phyloP scores from a whole-genome alignment of 2,797 vertebrate species.

The Perdix hodgsoniae region DNA sequence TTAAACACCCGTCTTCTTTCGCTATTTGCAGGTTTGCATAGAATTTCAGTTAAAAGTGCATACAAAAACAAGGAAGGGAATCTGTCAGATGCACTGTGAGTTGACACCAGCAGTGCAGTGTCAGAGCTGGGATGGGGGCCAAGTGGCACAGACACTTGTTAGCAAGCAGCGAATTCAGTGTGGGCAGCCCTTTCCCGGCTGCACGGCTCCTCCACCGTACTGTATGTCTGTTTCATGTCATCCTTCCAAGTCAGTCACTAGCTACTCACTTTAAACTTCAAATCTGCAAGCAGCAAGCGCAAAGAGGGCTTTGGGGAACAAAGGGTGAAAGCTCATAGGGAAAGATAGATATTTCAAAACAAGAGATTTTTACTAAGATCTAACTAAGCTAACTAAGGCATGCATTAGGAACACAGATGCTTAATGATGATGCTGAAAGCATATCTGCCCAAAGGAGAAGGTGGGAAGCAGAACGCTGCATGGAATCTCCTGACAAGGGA shows the following conservation, averaged over 20 bases:
- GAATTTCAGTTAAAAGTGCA: neutral
- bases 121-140: neutral
- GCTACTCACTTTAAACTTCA: neutral
- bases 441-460: neutral
- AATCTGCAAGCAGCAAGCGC: neutral
- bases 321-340: neutral
- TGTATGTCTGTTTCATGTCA: slow-evolving; percentile 9
- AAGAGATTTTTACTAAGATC: neutral
- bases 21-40: neutral
- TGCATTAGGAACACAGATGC: neutral
- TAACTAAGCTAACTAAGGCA: neutral
- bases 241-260: neutral
- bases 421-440: neutral
- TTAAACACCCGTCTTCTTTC: neutral
- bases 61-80: neutral
- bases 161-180: neutral
- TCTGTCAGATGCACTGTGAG: neutral
- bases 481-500: neutral
- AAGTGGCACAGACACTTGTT: neutral
- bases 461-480: neutral
- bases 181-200: neutral
- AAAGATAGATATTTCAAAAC: neutral
- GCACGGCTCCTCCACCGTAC: neutral
- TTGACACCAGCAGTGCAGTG: neutral
- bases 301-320: slow-evolving; percentile 3